Base-by-base conservation (phyloP, 2,797 vertebrate genomes). In the Xenentodon cancila region DNA sequence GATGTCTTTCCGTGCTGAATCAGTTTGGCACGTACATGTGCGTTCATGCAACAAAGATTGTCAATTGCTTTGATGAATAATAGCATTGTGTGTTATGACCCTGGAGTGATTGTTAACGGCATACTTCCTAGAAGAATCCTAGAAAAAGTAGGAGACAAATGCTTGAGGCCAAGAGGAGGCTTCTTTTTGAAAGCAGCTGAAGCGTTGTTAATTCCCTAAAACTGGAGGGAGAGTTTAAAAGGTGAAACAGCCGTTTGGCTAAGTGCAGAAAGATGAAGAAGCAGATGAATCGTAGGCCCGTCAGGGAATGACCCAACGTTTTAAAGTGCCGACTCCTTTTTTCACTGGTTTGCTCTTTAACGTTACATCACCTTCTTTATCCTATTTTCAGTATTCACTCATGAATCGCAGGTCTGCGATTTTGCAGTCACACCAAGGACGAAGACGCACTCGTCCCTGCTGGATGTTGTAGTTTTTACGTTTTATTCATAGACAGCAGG, bases 201-300 rank as follows among this genome's bases (percentile, higher is more conserved):
- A 63, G 79, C 60, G n/a, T 81, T 52, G 30, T 73, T 84, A 84
- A 81, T 81, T 81, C 68, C 47, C 20, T 66, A 62, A 58, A 83
- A 71, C 70, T 61, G 59, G 48, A 76, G 37, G 37, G 37, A 65
- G 59, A 55, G 66, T 69, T 81, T 60, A 79, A 78, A 78, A 81
- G 79, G 71, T 70, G 72, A 81, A 77, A 61, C 18, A 54, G 72
- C 63, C 68, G 61, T 61, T 40, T 48, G 54, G 69, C 54, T 66
- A 53, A 79, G 77, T 57, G 71, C 60, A 40, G 61, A 18, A 34
- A n/a, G 8, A 53, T 56, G 64, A 46, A 59, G 48, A 60, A 22
- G 59, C 42, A 59, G 65, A 48, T 25, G 45, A 53, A 61, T 59
- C 55, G 68, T 8, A n/a, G 51, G 40, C 19, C 43, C 75, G 59